phyloP scores from a whole-genome alignment of 2,113 vertebrate genomes.

The Limnothrissa miodon region DNA sequence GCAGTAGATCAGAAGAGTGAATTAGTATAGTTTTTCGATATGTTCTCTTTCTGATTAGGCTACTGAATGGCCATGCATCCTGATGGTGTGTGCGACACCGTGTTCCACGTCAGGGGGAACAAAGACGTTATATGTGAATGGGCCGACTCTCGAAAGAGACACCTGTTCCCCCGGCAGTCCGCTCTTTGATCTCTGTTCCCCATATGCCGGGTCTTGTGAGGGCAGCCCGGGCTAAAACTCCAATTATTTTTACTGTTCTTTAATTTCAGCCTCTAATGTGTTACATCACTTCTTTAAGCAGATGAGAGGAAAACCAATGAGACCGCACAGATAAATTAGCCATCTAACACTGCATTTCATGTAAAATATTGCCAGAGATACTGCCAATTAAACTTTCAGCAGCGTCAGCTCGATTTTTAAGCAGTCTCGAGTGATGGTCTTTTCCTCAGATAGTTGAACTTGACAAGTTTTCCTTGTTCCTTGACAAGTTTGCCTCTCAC shows the following conservation, averaged over 20 bases:
- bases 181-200: neutral
- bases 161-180: conserved; percentile 23
- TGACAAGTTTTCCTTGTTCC: conserved; percentile 24
- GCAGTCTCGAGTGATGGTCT: conserved; percentile 41
- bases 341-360: conserved; percentile 46
- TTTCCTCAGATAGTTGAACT: conserved; percentile 49
- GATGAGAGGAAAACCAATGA: conserved; percentile 33
- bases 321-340: conserved; percentile 48
- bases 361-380: conserved; percentile 47
- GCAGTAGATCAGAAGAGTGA: no score
- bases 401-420: conserved; percentile 52
- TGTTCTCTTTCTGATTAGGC: neutral
- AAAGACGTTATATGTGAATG: neutral
- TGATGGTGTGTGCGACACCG: neutral
- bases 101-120: neutral
- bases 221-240: conserved; percentile 18
- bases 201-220: conserved; percentile 33
- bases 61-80: neutral
- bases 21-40: neutral
- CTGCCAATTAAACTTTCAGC: conserved; percentile 52
- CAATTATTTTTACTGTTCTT: conserved; percentile 23
- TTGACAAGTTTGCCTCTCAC: no score
- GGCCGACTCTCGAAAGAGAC: neutral
- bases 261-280: conserved; percentile 27
- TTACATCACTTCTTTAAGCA: conserved; percentile 36